These are phyloP conservation scores for Brachyhypopomus occidentalis DNA, from an alignment of 2,113 vertebrate species.

Conservation along the genomic window DNA sequence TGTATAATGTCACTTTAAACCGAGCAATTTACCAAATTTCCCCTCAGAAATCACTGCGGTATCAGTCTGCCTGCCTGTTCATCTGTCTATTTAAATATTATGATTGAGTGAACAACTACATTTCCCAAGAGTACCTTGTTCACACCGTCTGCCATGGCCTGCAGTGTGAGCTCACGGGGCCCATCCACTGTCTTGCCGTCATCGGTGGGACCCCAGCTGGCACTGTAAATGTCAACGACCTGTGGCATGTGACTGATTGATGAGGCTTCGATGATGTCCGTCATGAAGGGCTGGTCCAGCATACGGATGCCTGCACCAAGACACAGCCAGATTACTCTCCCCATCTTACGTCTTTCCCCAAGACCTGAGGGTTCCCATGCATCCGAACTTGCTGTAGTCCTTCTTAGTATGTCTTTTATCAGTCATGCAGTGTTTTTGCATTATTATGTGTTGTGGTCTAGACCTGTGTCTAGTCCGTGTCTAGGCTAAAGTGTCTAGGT, in stretches of 20 bases:
- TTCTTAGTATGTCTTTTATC: no score
- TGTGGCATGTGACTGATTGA: conserved; percentile 99
- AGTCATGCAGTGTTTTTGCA: neutral
- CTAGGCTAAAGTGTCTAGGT: no score
- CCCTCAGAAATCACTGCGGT: neutral
- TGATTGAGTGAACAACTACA: neutral
- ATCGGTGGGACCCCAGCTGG: conserved; percentile 98
- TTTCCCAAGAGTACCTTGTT: conserved; percentile 84
- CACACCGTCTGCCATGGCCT: conserved; percentile 97
- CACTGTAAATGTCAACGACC: conserved; percentile 96
- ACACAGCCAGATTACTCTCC: neutral
- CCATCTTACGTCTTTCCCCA: neutral
- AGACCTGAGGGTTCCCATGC: neutral
- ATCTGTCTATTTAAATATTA: no score
- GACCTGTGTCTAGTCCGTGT: neutral
- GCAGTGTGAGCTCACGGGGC: conserved; percentile 93
- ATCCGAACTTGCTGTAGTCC: neutral
- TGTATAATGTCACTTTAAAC: neutral
- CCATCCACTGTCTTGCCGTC: conserved; percentile 99
- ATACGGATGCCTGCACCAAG: conserved; percentile 88
- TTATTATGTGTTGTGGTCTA: neutral
- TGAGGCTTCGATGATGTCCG: conserved; percentile 97
- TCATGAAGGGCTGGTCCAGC: conserved; percentile 99
- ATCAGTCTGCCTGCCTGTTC: no score
- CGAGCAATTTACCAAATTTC: neutral